A percentile compares a stretch with the other conserved stretches of the same genome.
Conservation (phyloP, 2,797 vertebrate species). For the Macroramphosus scolopax region DNA sequence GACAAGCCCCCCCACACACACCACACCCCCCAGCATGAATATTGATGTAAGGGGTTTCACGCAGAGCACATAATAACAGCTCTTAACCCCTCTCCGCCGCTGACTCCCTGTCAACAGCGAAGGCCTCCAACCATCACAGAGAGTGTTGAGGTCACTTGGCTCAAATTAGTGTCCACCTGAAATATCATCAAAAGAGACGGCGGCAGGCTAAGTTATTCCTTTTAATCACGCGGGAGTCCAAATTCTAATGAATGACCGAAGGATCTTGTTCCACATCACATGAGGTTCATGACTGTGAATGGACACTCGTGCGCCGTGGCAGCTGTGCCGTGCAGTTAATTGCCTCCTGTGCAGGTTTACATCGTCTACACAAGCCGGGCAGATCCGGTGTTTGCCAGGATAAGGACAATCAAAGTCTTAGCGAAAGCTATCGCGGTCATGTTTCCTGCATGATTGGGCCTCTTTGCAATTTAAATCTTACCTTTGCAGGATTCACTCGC, state of each 20-base stretch:
- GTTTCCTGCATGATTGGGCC: too few relatives aligned
- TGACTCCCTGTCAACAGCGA: constrained; percentile 36
- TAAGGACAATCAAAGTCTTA: too few relatives aligned
- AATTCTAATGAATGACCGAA: constrained; percentile 41
- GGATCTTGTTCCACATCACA: constrained; percentile 33
- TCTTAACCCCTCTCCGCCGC: constrained; percentile 48
- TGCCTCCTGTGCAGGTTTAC: constrained; percentile 46
- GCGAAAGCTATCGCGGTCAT: too few relatives aligned
- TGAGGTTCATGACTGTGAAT: constrained; percentile 43
- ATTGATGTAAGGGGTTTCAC: constrained; percentile 58
- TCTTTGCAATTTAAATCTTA: too few relatives aligned
- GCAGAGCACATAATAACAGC: constrained; percentile 49
- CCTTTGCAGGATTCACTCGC: too few relatives aligned
- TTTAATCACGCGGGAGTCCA: constrained; percentile 26
- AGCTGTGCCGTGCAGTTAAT: constrained; percentile 54
- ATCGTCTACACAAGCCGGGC: constrained; percentile 40
- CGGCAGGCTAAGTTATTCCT: constrained; percentile 34
- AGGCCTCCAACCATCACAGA: constrained; percentile 31
- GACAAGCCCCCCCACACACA: constrained; percentile 47
- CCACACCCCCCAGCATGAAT: constrained; percentile 58
- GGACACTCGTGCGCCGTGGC: constrained; percentile 41
- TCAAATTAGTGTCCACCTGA: constrained; percentile 21
- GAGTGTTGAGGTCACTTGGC: constrained; percentile 37
- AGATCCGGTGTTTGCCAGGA: constrained; percentile 22
- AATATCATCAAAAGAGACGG: constrained; percentile 41